Base-by-base conservation (phyloP, 1,140 invertebrate species). In the Venustaconcha ellipsiformis region DNA sequence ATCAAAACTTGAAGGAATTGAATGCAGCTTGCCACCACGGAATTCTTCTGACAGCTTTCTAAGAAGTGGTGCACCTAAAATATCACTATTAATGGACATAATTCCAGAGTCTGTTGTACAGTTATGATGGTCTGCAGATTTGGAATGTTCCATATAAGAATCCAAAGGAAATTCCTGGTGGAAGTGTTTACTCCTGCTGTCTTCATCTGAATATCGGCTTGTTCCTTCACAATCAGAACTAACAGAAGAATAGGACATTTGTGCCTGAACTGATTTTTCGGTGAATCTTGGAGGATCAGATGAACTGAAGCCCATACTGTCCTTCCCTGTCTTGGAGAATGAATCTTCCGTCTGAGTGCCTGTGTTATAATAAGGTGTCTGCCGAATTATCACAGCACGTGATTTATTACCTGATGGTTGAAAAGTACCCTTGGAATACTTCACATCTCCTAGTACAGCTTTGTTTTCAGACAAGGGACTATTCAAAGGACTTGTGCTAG, bases 11-110 rank as follows among this genome's bases (percentile, higher is more conserved):
- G 84, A 82, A 56, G 86, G 86, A 23, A 73, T 76, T 30, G 83
- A 85, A 0, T 83, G 82, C 60, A 84, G 60, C 67, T 70, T 80
- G 66, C 80, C 80, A 66, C 79, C 72, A 72, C 86, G 87, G 73
- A 84, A 85, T 78, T 86, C 88, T 59, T 85, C 84, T 18, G 86
- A 88, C 94, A 95, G 76, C 81, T 88, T 58, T 93, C 94, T 84
- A 93, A 95, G 73, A 94, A 95, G 30, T 94, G 94, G 87, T 94
- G 79, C 83, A 64, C 74, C 79, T 15, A 65, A 63, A n/a, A 68
- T 70, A 72, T 77, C 75, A 72, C 65, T 72, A 58, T 48, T 48
- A 48, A 48, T 6, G 11, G 37, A 48, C 37, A 48, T 48, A 11
- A 48, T 48, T 48, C 37, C 37, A 5, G 37, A 48, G 5, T 48